Conservation (phyloP, 1,140 invertebrate species). For the Drosophila sturtevanti region DNA sequence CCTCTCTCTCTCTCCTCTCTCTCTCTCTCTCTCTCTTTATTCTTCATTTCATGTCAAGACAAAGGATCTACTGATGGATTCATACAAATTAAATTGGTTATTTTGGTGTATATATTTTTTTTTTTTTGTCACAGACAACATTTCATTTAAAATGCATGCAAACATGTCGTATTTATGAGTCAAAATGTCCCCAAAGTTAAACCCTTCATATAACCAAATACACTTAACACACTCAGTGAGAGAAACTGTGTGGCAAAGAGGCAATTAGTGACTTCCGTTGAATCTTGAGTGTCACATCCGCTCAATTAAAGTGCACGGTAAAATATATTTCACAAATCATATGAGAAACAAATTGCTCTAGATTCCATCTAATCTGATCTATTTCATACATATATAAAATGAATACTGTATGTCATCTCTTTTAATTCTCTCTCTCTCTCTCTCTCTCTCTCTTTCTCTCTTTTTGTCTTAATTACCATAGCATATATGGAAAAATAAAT, state of each 20-base stretch:
- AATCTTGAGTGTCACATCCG: conserved; percentile 73
- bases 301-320: conserved; percentile 31
- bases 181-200: conserved; percentile 2
- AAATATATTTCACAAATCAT: conserved; percentile 13
- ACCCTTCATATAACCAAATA: neutral
- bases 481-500: conserved; percentile 42
- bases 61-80: conserved; percentile 73
- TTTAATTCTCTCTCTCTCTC: conserved; percentile 36
- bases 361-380: conserved; percentile 26
- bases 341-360: conserved; percentile 25
- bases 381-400: neutral
- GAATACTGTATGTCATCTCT: neutral
- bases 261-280: conserved; percentile 69
- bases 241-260: conserved; percentile 10
- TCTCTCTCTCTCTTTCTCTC: conserved; percentile 37
- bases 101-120: conserved; percentile 40
- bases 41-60: conserved; percentile 42
- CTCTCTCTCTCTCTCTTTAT: neutral
- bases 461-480: conserved; percentile 58
- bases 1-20: neutral
- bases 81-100: conserved; percentile 72
- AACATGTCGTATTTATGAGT: conserved; percentile 72
- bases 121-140: conserved; percentile 64
- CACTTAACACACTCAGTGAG: too few relatives aligned
- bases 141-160: conserved; percentile 73